Evolutionary conservation across 2,113 vertebrate species (phyloP), one percentile per base, ranked within the genome.

Genomic region (Nycticebus coucang): DNA sequence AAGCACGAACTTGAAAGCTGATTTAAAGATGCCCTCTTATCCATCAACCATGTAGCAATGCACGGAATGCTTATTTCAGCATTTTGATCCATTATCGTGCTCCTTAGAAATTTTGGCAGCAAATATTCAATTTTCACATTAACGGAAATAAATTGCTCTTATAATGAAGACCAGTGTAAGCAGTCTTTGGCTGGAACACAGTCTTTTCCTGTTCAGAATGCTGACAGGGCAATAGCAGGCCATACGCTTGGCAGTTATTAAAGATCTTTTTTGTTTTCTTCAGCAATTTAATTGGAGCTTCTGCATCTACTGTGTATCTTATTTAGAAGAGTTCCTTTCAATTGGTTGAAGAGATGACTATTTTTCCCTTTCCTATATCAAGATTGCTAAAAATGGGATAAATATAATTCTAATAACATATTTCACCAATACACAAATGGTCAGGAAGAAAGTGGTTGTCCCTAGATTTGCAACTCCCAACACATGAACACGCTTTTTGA

Each of bases 241-340:
- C 30, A 75, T 17, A 53, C 37, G 45, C 72, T 95, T 91, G 83
- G 91, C 79, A 87, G 59, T 93, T 93, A 95, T 77, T 83, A 96
- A 89, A 86, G 95, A 93, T 60, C 74, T 77, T 88, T 80, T 79
- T 83, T 94, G 78, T 86, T 87, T 95, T 92, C 84, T 83, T 77
- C 22, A 90, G 89, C 69, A 94, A 89, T 85, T 91, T 96, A 91
- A 95, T 94, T 91, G 88, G 74, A 93, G 26, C 5, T 85, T 79
- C 72, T 80, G 57, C 89, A 96, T 95, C 91, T 86, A 71, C 77
- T 93, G 82, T 50, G 33, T 71, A 78, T 64, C 50, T 62, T 86
- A 68, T 53, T 95, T 95, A 89, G 86, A 93, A 95, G 94, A 90
- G 45, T 74, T 60, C 13, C 91, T 91, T 95, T 69, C 60, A 95